Evolutionary conservation across 2,797 vertebrate species (phyloP), one percentile per base, ranked within the genome.

Genomic region (Epinephelus awoara): DNA sequence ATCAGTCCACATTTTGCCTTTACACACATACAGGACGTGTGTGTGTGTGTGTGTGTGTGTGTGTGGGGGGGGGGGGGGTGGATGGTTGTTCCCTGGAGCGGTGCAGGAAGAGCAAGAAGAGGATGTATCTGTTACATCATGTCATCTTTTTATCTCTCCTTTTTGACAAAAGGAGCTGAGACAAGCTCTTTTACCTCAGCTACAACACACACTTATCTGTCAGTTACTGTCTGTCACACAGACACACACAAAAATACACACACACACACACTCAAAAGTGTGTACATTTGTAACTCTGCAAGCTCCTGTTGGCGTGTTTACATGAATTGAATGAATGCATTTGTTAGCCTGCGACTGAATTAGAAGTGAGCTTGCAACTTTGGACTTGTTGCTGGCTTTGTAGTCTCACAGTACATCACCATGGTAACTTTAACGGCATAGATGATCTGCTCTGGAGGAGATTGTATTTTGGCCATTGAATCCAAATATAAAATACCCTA

Each of bases 91-190:
- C 29, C 67, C 63, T 25, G 3, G 14, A 66, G 70, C 23, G 13
- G 27, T 66, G 27, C 70, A 50, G 61, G 18, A 72, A 56, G 54
- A 58, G 25, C 57, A 72, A 63, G 62, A 67, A 62, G 50, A 63
- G 13, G 7, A 63, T 68, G 44, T n/a, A 49, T 78, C 51, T 79
- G 64, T 83, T 67, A 34, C 61, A 61, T 79, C 66, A 59, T 75
- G 57, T 71, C 6, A 65, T 69, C 64, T 44, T 73, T 82, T 71
- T 51, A 47, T 80, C 29, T 51, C 9, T 63, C 12, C 6, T 72
- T 61, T 72, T 77, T 75, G 42, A 75, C 62, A 59, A 71, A 71
- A 75, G 42, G 25, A 71, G 62, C 69, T 76, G 61, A 86, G 47
- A 63, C 18, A 13, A 79, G 69, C 55, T 70, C 7, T 74, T 83